Evolutionary conservation across 2,797 vertebrate species (phyloP).

Genomic region (Sebastes wilsoni): DNA sequence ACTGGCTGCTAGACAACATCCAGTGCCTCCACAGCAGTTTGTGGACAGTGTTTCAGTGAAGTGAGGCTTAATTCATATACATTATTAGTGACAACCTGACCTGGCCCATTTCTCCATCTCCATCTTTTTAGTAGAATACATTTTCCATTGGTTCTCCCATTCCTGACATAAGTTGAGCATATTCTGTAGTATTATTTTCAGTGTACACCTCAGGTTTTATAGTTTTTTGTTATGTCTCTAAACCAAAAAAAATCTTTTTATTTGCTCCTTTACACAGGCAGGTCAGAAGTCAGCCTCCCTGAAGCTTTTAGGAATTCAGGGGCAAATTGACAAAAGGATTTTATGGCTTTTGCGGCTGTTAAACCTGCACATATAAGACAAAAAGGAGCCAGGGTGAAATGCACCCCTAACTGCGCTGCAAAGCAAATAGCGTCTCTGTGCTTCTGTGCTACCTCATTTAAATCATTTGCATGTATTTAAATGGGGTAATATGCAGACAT

Average conservation of each 20-base stretch:
- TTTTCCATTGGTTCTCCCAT: background rate
- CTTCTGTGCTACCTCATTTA: background rate
- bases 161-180: background rate
- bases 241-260: background rate
- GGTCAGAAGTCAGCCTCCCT: background rate
- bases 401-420: background rate
- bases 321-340: background rate
- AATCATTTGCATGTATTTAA: background rate
- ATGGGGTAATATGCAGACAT: background rate
- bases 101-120: background rate
- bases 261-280: background rate
- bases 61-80: background rate
- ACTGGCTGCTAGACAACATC: conserved; percentile 30
- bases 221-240: background rate
- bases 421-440: background rate
- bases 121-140: background rate
- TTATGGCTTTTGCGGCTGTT: rapidly evolving
- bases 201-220: background rate
- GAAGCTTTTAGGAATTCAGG: background rate
- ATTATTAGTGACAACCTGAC: background rate
- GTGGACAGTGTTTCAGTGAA: background rate
- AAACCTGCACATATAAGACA: background rate
- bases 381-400: background rate
- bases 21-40: background rate
- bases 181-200: background rate